Evolutionary conservation across 1,140 invertebrate species (phyloP), one percentile per base, ranked within the genome.

Genomic region (Macrotrachela quadricornifera): DNA sequence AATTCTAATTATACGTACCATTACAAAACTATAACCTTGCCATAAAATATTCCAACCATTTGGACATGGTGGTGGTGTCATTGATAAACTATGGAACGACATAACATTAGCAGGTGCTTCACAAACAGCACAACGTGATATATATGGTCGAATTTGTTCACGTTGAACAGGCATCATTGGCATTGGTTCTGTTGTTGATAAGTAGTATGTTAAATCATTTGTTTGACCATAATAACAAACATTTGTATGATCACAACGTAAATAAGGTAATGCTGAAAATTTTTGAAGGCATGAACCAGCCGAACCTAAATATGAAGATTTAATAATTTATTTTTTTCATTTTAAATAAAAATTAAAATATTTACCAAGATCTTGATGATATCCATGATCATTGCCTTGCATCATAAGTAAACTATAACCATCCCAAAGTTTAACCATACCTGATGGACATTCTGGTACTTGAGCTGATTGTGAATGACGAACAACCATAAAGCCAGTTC

Each of bases 21-120:
- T 95, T 10, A 88, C 76, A 70, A 94, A 94, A 74, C 84, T 90
- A 75, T 88, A 94, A 57, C 88, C 91, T 56, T 87, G 86, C 90
- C 90, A 97, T 30, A 95, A 71, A 41, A 79, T 77, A 52, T 75
- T 76, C 92, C 92, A 97, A 55, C 83, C 85, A 41, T 64, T 61
- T 13, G 92, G 91, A 73, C 92, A 97, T 39, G 81, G 77, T 40
- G 92, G 91, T 61, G 92, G 77, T 48, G 74, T 74, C 40, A 80
- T 68, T 8, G 83, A 80, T 71, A 96, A 91, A 73, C 90, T 95
- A 71, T 97, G 92, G 2, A 97, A 78, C 15, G 92, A 87, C 61
- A 97, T 82, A 1, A 95, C 83, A 71, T 90, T 91, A 10, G 85
- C 77, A 16, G 85, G 85, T 1, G 80, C 81, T 71, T 95, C 88